Evolutionary conservation across 2,888 invertebrate genomes (phyloP), one percentile per base, ranked within the genome.

Genomic region (Leptarthrus brevirostris): DNA sequence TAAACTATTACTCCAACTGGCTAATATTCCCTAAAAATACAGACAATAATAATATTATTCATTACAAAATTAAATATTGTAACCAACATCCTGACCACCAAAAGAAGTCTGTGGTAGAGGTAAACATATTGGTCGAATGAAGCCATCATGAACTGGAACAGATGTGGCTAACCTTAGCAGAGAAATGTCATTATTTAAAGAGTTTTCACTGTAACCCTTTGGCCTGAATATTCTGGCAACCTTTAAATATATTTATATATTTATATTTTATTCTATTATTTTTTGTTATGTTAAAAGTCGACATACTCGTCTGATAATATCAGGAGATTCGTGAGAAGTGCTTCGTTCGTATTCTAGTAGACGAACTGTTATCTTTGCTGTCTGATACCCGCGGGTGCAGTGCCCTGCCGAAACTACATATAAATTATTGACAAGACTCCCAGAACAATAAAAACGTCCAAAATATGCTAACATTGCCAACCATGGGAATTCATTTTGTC

Each of bases 271-370:
- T 30, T 24, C 26, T 49, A 12, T 10, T 14, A 10, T 49, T 30
- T 69, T 77, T 34, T 6, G 6, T 6, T 34, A 10, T 16, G 16
- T 36, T 3, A n/a, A n/a, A n/a, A n/a, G n/a, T n/a, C n/a, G n/a
- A n/a, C 14, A 20, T 40, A 83, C 80, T 30, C 74, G 70, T n/a
- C 83, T 80, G 2, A 78, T 78, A 0, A 84, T 79, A 54, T 83
- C 83, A 77, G 77, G 49, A 20, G 83, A 82, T 18, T 81, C 76
- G 26, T n/a, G 18, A 12, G 83, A 83, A 20, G 18, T 53, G 1
- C 87, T 86, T 22, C 90, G 81, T 76, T 82, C 81, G 47, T 80
- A 76, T 74, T 84, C 83, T 56, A 82, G 74, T 8, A 84, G 75
- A 18, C 81, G 80, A 53, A 83, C 79, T 0, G 80, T 26, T 10